Base-by-base conservation (phyloP, 2,888 invertebrate species). In the Synanthedon tipuliformis region DNA sequence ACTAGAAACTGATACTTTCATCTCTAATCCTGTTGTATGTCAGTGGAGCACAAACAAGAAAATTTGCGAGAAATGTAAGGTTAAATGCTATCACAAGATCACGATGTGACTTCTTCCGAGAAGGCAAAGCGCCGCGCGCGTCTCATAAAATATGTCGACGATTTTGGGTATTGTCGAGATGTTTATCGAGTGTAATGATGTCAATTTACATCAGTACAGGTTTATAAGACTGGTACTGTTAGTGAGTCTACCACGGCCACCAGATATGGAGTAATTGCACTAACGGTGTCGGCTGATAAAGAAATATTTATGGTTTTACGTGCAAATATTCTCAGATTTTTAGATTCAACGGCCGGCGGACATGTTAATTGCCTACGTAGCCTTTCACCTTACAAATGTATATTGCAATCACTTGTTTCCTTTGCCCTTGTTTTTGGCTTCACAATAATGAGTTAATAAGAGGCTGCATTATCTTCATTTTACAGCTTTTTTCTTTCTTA, bases 281-380 rank as follows among this genome's bases (percentile, higher is more conserved):
- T 52, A 52, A 52, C 52, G 52, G 52, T 52, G 16, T 23, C 16
- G 23, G 8, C 52, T 52, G 52, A 52, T 52, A 52, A 52, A 49
- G 45, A 45, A 45, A 13, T 13, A 45, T 45, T 45, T 45, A 45
- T 45, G 45, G 45, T 10, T 45, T 5, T 45, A 45, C 45, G 45
- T 45, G 45, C 45, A 45, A 45, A 45, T 45, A 45, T 45, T 45
- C 45, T 45, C 15, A 15, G 45, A 45, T 12, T 45, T 45, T 45
- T 45, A 45, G 45, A 45, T 13, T n/a, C 45, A 15, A 45, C 45
- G 7, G n/a, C 45, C 7, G 34, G 34, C 34, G 34, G 34, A 34
- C 34, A 7, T 34, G 34, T 34, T 34, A 34, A 34, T 34, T 34
- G 34, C 34, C 3, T 34, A 34, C 10, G 34, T 34, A 34, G 34